phyloP scores from a whole-genome alignment of 2,113 vertebrate species.

The Numida meleagris region DNA sequence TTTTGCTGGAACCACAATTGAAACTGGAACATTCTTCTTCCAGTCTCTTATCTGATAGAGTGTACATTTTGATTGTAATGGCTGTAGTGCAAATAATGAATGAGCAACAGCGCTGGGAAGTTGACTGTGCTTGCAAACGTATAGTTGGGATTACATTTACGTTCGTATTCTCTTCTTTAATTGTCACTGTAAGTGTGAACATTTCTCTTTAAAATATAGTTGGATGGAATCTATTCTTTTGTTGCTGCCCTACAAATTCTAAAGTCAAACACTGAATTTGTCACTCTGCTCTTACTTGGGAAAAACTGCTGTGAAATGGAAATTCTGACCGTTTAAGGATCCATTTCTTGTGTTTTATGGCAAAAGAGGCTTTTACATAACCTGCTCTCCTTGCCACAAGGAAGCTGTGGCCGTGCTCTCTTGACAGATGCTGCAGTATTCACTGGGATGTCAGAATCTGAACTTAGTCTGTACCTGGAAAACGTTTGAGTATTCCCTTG shows the following conservation, averaged over 20 bases:
- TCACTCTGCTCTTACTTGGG: constrained; percentile 23
- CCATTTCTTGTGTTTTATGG: constrained; percentile 41
- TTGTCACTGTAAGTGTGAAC: fast-evolving
- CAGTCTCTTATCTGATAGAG: neutral
- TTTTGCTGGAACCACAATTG: neutral
- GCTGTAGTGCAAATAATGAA: neutral
- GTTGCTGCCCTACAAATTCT: neutral
- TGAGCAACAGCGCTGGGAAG: neutral
- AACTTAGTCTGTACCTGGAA: neutral
- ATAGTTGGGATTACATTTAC: neutral
- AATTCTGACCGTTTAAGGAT: constrained; percentile 44
- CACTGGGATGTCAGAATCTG: neutral
- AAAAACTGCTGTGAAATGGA: constrained; percentile 56
- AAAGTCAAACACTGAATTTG: constrained; percentile 48
- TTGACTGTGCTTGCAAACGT: neutral
- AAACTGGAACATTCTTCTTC: neutral
- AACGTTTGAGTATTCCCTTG: neutral
- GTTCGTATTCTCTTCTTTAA: neutral
- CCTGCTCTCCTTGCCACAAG: constrained; percentile 39
- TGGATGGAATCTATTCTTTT: constrained; percentile 6
- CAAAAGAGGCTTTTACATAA: neutral
- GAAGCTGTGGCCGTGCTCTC: neutral
- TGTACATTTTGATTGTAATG: neutral
- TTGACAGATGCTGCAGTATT: neutral
- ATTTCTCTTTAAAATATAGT: neutral